Evolutionary conservation across 1,140 invertebrate species (phyloP).

Genomic region (Galleria mellonella): DNA sequence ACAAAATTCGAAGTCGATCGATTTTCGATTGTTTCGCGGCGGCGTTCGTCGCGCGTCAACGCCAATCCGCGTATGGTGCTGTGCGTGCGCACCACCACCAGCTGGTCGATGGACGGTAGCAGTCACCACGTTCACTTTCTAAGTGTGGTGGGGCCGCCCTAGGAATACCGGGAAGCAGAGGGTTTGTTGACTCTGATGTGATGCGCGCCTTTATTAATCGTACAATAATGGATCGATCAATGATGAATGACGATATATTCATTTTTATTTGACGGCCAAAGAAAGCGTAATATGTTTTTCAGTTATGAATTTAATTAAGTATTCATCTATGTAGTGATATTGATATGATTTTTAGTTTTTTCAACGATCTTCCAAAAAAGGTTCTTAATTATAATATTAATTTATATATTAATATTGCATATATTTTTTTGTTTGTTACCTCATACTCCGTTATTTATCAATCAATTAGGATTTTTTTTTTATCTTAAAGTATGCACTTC

Average conservation of each 20-base stretch:
- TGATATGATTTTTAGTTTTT: too few species aligned
- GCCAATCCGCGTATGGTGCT: conserved; percentile 42
- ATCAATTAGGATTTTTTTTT: too few species aligned
- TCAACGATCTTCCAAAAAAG: too few species aligned
- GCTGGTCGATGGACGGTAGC: not conserved
- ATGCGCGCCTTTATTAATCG: not conserved
- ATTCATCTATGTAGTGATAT: too few species aligned
- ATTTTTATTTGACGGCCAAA: too few species aligned
- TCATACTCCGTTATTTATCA: too few species aligned
- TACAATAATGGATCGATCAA: conserved; percentile 18
- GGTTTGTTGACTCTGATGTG: conserved; percentile 45
- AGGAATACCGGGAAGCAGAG: conserved; percentile 34
- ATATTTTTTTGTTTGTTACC: too few species aligned
- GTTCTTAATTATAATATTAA: too few species aligned
- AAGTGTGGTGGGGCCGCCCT: conserved; percentile 36
- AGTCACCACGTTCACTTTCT: conserved; percentile 49
- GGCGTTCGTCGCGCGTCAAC: conserved; percentile 44
- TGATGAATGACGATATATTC: not conserved
- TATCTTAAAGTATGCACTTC: too few species aligned
- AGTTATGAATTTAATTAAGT: too few species aligned
- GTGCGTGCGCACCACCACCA: conserved; percentile 7
- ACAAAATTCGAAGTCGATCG: conserved; percentile 22
- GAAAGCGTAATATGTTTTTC: too few species aligned
- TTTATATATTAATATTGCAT: too few species aligned
- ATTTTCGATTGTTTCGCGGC: conserved; percentile 23